Conservation (phyloP, 2,888 invertebrate genomes). For the Lampropteryx suffumata region DNA sequence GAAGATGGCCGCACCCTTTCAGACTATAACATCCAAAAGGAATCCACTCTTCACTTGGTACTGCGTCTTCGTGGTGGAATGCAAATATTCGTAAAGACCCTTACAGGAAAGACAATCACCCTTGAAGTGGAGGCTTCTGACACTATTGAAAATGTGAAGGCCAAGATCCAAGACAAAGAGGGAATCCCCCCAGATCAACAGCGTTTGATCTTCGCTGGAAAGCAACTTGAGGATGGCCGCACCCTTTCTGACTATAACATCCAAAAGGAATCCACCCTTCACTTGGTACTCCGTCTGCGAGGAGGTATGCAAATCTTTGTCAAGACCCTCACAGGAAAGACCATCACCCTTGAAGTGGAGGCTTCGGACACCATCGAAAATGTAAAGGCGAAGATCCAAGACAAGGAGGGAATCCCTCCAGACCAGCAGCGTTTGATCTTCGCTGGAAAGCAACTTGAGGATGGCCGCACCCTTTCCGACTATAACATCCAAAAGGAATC, state of each 20-base stretch:
- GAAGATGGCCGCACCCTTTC: conserved; percentile 63
- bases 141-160: conserved; percentile 69
- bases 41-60: conserved; percentile 58
- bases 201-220: conserved; percentile 61
- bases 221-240: conserved; percentile 61
- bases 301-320: conserved; percentile 72
- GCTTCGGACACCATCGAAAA: conserved; percentile 64
- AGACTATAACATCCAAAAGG: conserved; percentile 65
- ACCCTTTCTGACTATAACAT: conserved; percentile 63
- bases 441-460: conserved; percentile 65
- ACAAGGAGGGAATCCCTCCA: conserved; percentile 64
- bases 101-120: conserved; percentile 62
- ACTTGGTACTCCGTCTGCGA: conserved; percentile 56
- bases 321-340: conserved; percentile 60
- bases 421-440: conserved; percentile 64
- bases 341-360: conserved; percentile 61
- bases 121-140: conserved; percentile 63
- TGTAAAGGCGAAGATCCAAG: conserved; percentile 65
- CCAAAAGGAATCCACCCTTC: conserved; percentile 61
- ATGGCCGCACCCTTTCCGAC: conserved; percentile 65
- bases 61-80: conserved; percentile 62
- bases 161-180: conserved; percentile 68
- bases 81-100: conserved; percentile 64
- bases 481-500: conserved; percentile 72
- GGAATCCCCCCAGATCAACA: conserved; percentile 68